Evolutionary conservation across 1,140 invertebrate species (phyloP), one percentile per base, ranked within the genome.

Genomic region (Lordiphosa clarofinis): DNA sequence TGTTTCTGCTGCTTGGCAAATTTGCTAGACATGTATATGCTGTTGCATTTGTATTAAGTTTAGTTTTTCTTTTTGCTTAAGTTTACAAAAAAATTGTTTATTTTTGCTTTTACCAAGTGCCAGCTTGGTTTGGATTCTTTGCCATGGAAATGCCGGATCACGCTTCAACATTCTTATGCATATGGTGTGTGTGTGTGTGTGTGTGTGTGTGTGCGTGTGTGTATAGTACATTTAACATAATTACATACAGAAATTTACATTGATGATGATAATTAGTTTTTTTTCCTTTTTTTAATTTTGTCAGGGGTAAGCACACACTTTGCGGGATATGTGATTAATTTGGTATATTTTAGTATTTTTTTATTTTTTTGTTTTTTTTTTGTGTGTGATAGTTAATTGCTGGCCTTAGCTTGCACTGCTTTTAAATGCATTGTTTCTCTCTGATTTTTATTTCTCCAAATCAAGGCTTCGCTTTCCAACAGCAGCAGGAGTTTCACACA

Each of bases 211-310:
- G 38, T 13, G 38, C 12, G 36, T 54, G 42, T 54, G 24, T 37
- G 55, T 55, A 70, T 50, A 21, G 48, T 57, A 62, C 37, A 67
- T 56, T 67, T 53, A 61, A 47, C 33, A 59, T 76, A 66, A 76
- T 72, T 76, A 76, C 73, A 76, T 76, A 78, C 73, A 78, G 62
- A 67, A 78, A 76, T 78, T 65, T 78, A 78, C 74, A 78, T 81
- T 50, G 75, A 81, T 57, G 67, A 48, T 52, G 52, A 46, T 61
- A 36, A 54, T 66, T 54, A 42, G 36, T 67, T 50, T 48, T 35
- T 50, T 21, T 13, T 31, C 12, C 15, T 38, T 38, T 40, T 43
- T 15, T 38, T 7, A 11, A 15, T 8, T 7, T 48, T 24, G 10
- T 55, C 8, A 8, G 28, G 28, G 7, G 28, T 8, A 8, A 31